phyloP scores from a whole-genome alignment of 2,888 invertebrate genomes.

The Ochlodes sylvanus region DNA sequence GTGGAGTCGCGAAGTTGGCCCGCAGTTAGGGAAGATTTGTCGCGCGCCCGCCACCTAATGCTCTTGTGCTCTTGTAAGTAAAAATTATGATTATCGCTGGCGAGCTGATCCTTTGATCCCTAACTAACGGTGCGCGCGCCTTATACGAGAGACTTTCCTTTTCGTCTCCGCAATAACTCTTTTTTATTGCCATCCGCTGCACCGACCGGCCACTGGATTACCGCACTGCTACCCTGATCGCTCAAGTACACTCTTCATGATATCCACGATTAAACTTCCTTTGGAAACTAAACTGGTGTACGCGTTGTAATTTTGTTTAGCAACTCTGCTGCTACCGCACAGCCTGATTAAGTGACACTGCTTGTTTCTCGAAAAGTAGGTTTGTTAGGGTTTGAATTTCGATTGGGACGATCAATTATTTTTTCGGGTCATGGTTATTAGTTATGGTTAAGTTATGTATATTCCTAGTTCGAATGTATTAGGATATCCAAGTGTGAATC shows the following conservation, averaged over 20 bases:
- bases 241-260: conserved; percentile 36
- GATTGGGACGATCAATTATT: too few relatives aligned
- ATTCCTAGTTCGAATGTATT: too few relatives aligned
- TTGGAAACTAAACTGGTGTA: conserved; percentile 5
- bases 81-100: conserved; percentile 85
- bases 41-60: conserved; percentile 76
- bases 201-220: conserved; percentile 78
- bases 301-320: conserved; percentile 6
- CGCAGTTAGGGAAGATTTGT: conserved; percentile 84
- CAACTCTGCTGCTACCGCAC: background rate
- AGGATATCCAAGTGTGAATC: too few relatives aligned
- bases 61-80: conserved; percentile 81
- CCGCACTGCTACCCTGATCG: conserved; percentile 52
- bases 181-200: conserved; percentile 81
- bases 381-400: too few relatives aligned
- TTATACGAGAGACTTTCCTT: conserved; percentile 79
- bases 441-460: too few relatives aligned
- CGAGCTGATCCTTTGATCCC: conserved; percentile 81
- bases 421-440: too few relatives aligned
- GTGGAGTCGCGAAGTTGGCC: conserved; percentile 76
- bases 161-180: conserved; percentile 84
- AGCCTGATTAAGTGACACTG: too few relatives aligned
- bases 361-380: too few relatives aligned
- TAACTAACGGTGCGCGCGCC: conserved; percentile 74
- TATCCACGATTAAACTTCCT: conserved; percentile 27